Base-by-base conservation (phyloP, 2,888 invertebrate species). In the Lycia hirtaria region DNA sequence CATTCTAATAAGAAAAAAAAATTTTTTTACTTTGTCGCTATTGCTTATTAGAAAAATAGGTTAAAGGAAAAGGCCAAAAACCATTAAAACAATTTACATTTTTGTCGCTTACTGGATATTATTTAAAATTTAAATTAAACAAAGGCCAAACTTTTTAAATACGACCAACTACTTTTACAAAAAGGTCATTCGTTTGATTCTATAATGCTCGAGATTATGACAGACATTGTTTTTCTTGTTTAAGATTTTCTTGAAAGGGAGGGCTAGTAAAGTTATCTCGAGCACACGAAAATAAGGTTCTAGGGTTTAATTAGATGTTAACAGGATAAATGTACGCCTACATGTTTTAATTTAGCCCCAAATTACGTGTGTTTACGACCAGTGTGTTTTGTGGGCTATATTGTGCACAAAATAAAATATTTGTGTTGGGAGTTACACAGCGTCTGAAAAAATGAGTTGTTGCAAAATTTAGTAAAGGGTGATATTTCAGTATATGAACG, bases 321-420 rank as follows among this genome's bases (percentile, higher is more conserved):
- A 62, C 41, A 52, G 14, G 52, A 52, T 63, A 56, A 62, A 52
- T 40, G 54, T 30, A 38, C 45, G 43, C 67, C 65, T 50, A 67
- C 51, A 53, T 44, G 53, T 57, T 69, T 73, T 68, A 73, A 72
- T 71, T 68, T 71, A 48, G 43, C 47, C 59, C 60, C 60, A 66
- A 67, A 67, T 64, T 45, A 60, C 64, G 52, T 56, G 59, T 60
- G 70, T 76, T 75, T 69, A 75, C 67, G 67, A 72, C 52, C 48
- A 22, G 35, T 24, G 20, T 28, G 19, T 43, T 41, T 14, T 52
- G 52, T 35, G 40, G 56, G 49, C 48, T 54, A 54, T 45, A 22
- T 32, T 40, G 40, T 53, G 38, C 44, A 20, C 26, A 10, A 33
- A 32, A 54, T 54, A 49, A 49, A 49, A 56, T 56, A 38, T 68